Evolutionary conservation across 2,113 vertebrate species (phyloP).

Genomic region (Elaphurus davidianus): DNA sequence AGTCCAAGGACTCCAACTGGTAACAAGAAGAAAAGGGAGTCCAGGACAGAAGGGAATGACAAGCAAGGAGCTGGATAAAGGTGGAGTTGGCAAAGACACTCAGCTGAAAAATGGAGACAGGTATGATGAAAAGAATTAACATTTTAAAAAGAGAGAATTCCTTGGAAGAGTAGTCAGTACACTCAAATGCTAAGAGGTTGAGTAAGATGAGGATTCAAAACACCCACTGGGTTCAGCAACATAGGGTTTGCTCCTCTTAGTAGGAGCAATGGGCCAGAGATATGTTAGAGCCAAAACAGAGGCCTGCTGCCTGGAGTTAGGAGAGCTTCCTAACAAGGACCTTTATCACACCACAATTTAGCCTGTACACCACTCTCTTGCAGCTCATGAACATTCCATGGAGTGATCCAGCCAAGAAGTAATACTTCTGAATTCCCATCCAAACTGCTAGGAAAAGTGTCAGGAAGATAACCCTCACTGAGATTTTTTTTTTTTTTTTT

Average conservation of each 20-base stretch:
- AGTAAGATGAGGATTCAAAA: background rate
- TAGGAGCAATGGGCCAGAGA: background rate
- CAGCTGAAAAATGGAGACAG: background rate
- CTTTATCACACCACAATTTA: background rate
- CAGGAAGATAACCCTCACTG: background rate
- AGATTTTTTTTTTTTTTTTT: background rate
- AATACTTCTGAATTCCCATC: background rate
- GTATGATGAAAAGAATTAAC: background rate
- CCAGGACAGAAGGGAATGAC: background rate
- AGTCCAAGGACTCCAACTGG: background rate
- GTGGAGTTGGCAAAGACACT: background rate
- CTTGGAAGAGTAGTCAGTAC: background rate
- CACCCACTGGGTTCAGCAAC: background rate
- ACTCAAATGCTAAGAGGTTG: background rate
- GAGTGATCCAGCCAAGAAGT: background rate
- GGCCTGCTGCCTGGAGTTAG: background rate
- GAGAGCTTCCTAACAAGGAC: background rate
- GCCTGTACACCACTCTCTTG: background rate
- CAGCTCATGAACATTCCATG: background rate
- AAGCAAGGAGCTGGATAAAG: background rate
- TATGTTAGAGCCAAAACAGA: background rate
- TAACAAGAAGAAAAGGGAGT: background rate
- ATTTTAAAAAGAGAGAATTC: background rate
- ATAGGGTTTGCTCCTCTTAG: background rate
- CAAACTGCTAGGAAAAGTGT: conserved; percentile 11